phyloP scores from a whole-genome alignment of 2,113 vertebrate genomes.

The Coracopsis vasa region DNA sequence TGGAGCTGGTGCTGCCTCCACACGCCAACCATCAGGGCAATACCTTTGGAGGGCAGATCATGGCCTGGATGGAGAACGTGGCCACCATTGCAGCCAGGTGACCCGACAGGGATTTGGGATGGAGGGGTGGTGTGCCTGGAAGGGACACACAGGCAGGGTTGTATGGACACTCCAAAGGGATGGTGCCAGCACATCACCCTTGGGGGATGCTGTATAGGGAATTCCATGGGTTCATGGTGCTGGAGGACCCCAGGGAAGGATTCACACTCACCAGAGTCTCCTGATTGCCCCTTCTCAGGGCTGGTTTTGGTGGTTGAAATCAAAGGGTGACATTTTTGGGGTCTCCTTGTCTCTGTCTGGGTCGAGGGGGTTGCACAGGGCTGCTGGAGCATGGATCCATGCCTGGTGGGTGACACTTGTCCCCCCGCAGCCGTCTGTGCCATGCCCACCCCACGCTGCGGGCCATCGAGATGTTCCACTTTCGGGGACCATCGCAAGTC shows the following conservation, averaged over 20 bases:
- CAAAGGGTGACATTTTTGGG: neutral
- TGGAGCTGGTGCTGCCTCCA: conserved; percentile 93
- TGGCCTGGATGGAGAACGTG: conserved; percentile 99
- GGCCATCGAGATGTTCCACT: conserved; percentile 98
- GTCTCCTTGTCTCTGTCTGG: neutral
- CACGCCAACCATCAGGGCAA: conserved; percentile 97
- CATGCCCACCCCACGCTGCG: conserved; percentile 87
- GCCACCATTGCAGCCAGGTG: conserved; percentile 96
- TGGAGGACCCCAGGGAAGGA: neutral
- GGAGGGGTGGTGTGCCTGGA: fast-evolving
- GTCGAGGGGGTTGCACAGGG: fast-evolving
- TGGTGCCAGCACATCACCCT: neutral
- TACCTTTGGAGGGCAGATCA: conserved; percentile 98
- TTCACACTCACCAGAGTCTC: neutral
- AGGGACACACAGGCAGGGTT: neutral
- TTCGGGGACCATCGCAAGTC: conserved; percentile 91
- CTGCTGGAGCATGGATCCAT: fast-evolving
- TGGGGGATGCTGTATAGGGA: fast-evolving
- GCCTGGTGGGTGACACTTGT: fast-evolving
- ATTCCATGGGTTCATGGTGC: fast-evolving
- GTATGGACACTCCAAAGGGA: neutral
- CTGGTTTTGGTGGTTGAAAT: neutral
- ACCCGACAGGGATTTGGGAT: fast-evolving
- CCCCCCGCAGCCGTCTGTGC: conserved; percentile 83
- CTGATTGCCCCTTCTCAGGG: neutral